Evolutionary conservation across 2,888 invertebrate species (phyloP).

Genomic region (Diaphora mendica): DNA sequence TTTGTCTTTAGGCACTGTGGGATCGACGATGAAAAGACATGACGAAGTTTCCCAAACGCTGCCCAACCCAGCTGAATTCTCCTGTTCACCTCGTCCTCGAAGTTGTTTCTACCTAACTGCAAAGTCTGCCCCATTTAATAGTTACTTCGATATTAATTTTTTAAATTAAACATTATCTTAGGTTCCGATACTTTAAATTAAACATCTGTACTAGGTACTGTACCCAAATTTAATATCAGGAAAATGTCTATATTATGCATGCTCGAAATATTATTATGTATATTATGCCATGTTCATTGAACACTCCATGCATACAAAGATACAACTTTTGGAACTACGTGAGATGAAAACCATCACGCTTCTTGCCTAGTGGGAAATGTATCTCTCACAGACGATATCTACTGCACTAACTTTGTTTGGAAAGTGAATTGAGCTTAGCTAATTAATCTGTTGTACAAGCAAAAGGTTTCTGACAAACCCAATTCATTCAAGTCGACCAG

Average conservation of each 20-base stretch:
- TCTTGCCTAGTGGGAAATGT: background rate
- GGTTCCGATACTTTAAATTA: background rate
- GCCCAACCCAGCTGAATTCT: too few species aligned
- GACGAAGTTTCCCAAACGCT: too few species aligned
- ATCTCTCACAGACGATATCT: background rate
- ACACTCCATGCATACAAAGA: slow-evolving; percentile 12
- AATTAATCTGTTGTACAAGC: background rate
- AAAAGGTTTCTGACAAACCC: background rate
- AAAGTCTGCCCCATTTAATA: too few species aligned
- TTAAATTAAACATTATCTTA: too few species aligned
- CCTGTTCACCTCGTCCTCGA: too few species aligned
- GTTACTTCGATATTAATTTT: too few species aligned
- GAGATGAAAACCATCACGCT: slow-evolving; percentile 8
- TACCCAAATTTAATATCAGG: background rate
- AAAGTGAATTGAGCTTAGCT: background rate
- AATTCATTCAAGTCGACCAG: background rate
- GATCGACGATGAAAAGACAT: too few species aligned
- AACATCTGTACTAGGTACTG: background rate
- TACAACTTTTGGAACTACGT: slow-evolving; percentile 6
- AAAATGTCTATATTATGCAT: background rate
- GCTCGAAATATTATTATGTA: background rate
- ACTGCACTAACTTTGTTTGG: background rate
- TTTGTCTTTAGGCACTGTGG: too few species aligned
- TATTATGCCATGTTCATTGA: slow-evolving; percentile 16
- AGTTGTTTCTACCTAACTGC: too few species aligned